Evolutionary conservation across 2,888 invertebrate species (phyloP).

Genomic region (Imbricaverruca yamaguchii): DNA sequence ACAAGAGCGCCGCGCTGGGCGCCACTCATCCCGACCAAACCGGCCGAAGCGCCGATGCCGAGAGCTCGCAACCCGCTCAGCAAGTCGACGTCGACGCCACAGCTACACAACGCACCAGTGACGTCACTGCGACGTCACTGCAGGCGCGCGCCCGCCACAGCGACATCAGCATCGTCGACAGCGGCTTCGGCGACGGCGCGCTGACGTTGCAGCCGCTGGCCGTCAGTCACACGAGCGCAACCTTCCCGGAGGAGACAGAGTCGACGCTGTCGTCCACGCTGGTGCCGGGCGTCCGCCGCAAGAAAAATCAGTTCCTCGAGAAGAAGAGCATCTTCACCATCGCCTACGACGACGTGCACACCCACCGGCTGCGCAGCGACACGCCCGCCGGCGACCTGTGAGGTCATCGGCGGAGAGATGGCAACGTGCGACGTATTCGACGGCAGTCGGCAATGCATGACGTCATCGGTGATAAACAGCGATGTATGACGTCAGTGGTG

Average conservation of each 20-base stretch:
- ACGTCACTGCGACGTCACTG: no score
- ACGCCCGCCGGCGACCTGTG: conserved; percentile 47
- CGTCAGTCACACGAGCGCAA: not conserved
- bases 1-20: no score
- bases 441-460: no score
- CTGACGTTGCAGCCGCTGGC: not conserved
- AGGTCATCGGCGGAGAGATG: no score
- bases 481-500: no score
- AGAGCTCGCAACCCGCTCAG: no score
- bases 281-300: conserved; percentile 25
- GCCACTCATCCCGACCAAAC: no score
- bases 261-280: not conserved
- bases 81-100: no score
- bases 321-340: conserved; percentile 91
- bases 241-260: not conserved
- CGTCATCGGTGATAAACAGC: no score
- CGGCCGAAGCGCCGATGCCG: no score
- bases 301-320: conserved; percentile 52
- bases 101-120: no score
- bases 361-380: conserved; percentile 69
- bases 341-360: conserved; percentile 83
- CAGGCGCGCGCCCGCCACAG: not conserved
- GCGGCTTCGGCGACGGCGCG: not conserved
- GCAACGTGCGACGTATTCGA: no score
- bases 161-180: conserved; percentile 1